Evolutionary conservation across 2,797 vertebrate species (phyloP).

Genomic region (Acanthornis magna): DNA sequence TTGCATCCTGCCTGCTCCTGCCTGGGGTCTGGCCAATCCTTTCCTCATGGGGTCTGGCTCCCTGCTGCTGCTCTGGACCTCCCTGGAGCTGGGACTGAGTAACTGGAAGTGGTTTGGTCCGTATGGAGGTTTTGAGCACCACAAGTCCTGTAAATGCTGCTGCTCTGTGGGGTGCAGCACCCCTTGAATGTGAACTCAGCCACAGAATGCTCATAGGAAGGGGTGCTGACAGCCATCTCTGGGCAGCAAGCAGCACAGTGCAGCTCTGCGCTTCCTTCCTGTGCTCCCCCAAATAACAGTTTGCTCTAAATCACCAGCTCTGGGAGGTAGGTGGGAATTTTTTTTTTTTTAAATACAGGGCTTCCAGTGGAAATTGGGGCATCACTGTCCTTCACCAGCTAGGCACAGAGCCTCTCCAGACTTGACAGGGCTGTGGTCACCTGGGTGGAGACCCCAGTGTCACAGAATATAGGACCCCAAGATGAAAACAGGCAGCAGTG

Average conservation of each 20-base stretch:
- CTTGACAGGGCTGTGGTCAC: not conserved
- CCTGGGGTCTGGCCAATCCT: not conserved
- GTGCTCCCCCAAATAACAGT: not conserved
- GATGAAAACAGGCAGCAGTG: not conserved
- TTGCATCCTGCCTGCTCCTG: not conserved
- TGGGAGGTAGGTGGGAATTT: not conserved
- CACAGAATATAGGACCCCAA: not conserved
- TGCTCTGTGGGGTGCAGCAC: not conserved
- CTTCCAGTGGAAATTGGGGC: not conserved
- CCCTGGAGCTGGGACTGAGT: not conserved
- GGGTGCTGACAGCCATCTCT: not conserved
- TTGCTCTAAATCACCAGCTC: not conserved
- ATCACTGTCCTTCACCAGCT: not conserved
- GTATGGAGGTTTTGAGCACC: not conserved
- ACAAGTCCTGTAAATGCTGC: not conserved
- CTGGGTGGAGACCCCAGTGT: not conserved
- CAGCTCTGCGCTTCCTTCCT: not conserved
- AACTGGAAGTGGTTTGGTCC: not conserved
- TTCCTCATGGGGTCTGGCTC: not conserved
- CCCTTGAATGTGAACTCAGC: not conserved
- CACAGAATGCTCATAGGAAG: not conserved
- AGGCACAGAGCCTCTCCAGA: not conserved
- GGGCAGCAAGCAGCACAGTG: not conserved
- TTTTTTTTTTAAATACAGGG: not conserved
- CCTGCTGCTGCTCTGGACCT: not conserved